These are phyloP conservation scores for Tethea ocularis DNA, from an alignment of 2,888 invertebrate genomes.

Conservation along the genomic window DNA sequence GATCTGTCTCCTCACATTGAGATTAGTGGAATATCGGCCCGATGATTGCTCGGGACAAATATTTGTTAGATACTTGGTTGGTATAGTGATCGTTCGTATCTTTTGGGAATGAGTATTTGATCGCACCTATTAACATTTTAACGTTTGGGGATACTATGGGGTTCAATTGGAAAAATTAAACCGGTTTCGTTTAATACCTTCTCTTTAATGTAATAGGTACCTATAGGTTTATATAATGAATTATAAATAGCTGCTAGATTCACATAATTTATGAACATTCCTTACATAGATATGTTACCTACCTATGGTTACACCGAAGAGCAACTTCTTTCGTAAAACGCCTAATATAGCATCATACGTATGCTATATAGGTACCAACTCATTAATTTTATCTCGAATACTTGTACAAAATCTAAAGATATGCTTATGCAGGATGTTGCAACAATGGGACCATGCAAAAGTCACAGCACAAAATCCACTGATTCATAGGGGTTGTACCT, in stretches of 20 bases:
- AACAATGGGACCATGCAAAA: constrained; percentile 44
- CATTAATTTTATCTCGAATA: neutral
- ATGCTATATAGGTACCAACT: too few relatives aligned
- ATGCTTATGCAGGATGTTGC: constrained; percentile 16
- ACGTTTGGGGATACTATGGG: neutral
- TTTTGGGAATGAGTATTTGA: constrained; percentile 49
- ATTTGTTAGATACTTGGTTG: constrained; percentile 53
- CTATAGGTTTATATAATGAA: neutral
- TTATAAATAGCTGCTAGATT: neutral
- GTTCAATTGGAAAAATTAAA: neutral
- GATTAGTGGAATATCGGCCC: constrained; percentile 67
- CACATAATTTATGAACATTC: too few relatives aligned
- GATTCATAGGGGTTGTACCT: constrained; percentile 36
- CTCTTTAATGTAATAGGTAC: too few relatives aligned
- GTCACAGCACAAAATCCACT: constrained; percentile 43
- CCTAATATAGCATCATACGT: too few relatives aligned
- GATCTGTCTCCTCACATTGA: constrained; percentile 55
- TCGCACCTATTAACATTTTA: constrained; percentile 50
- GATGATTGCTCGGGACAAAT: constrained; percentile 69
- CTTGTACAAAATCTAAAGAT: neutral
- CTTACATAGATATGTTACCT: too few relatives aligned
- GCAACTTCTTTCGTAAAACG: too few relatives aligned
- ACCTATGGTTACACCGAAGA: too few relatives aligned
- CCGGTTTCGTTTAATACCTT: neutral
- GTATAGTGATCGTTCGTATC: constrained; percentile 29